Percentiles rank a stretch among this genome's conserved stretches.
Conservation (phyloP, 2,888 invertebrate genomes). For the Limnephilus rhombicus region DNA sequence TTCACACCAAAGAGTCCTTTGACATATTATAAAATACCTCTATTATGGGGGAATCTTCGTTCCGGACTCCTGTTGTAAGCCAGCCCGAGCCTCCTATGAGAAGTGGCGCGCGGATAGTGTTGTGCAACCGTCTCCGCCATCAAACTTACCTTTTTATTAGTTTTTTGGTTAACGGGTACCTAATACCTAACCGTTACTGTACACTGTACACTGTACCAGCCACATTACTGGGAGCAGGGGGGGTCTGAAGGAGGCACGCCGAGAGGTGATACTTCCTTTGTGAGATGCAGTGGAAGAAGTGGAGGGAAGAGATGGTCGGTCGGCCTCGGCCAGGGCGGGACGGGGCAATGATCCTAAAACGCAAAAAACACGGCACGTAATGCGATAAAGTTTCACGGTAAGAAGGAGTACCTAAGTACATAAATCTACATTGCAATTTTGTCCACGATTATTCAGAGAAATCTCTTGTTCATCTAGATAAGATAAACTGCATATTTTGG, state of each 20-base stretch:
- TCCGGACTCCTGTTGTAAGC: neutral
- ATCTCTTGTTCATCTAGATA: neutral
- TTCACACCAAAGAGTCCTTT: too few relatives aligned
- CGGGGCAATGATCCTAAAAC: slow-evolving; percentile 16
- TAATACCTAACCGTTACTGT: slow-evolving; percentile 27
- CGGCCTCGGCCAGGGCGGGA: slow-evolving; percentile 11
- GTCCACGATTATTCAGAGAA: neutral
- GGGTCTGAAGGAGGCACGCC: neutral
- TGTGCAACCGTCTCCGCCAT: slow-evolving; percentile 47
- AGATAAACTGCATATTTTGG: neutral
- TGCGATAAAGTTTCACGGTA: neutral
- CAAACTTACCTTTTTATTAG: slow-evolving; percentile 58
- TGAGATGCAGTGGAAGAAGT: slow-evolving; percentile 17
- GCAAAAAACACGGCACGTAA: neutral
- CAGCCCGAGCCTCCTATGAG: slow-evolving; percentile 8
- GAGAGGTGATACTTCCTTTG: slow-evolving; percentile 24
- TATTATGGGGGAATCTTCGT: neutral
- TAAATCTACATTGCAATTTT: neutral
- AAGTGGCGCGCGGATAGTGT: slow-evolving; percentile 39
- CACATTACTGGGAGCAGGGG: neutral
- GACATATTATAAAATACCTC: neutral
- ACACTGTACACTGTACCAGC: neutral
- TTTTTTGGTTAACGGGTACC: slow-evolving; percentile 60
- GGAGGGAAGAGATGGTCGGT: slow-evolving; percentile 14
- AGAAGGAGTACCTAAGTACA: neutral